A percentile compares a stretch with the other conserved stretches of the same genome.
phyloP scores from a whole-genome alignment of 2,888 invertebrate species.

The Lasius fuliginosus region DNA sequence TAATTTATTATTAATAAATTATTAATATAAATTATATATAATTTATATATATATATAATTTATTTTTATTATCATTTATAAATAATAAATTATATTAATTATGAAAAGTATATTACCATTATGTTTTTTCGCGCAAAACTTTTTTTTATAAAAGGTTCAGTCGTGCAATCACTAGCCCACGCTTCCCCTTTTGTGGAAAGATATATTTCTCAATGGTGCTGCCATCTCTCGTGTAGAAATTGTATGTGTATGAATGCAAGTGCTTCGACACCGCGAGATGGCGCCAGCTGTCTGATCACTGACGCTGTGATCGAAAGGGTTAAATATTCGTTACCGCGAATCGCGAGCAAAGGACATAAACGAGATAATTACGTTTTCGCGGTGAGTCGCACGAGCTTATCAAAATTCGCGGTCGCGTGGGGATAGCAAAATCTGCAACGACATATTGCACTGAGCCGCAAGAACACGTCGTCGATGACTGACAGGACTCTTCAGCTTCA shows the following conservation, averaged over 20 bases:
- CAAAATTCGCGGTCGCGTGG: neutral
- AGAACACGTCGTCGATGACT: constrained; percentile 46
- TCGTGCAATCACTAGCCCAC: too few relatives aligned
- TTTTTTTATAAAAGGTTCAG: too few relatives aligned
- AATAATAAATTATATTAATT: neutral
- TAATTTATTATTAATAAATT: neutral
- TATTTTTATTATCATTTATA: too few relatives aligned
- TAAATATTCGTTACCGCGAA: constrained; percentile 16
- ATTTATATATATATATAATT: neutral
- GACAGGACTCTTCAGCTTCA: constrained; percentile 38
- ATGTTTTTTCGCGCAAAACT: neutral
- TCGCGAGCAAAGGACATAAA: constrained; percentile 7
- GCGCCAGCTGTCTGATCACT: neutral
- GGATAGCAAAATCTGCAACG: neutral
- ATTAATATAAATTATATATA: neutral
- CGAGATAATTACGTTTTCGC: constrained; percentile 52
- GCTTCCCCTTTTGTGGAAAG: too few relatives aligned
- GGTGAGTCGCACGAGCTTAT: neutral
- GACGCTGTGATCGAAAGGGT: neutral
- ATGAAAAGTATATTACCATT: neutral
- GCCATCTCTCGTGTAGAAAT: neutral
- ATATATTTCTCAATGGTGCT: neutral
- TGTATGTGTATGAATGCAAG: neutral
- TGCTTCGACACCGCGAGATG: neutral
- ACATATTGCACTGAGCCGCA: neutral